These are phyloP conservation scores for Elaphurus davidianus DNA, from an alignment of 2,113 vertebrate species.

Conservation along the genomic window DNA sequence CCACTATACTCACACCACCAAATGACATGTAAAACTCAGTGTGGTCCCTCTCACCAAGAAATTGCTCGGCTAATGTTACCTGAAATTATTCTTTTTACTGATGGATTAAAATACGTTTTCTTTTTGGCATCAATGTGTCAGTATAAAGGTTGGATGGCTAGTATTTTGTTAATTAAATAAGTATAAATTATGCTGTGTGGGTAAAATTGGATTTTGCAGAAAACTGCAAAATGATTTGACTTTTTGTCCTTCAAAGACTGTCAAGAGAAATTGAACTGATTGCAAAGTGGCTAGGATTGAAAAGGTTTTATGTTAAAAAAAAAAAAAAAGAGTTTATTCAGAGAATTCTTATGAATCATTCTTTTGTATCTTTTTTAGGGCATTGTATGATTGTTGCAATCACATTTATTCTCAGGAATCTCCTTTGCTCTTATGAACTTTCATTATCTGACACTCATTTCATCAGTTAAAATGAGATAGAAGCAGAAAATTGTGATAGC, in stretches of 20 bases:
- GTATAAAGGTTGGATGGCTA: conserved; percentile 13
- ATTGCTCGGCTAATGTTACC: background rate
- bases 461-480: conserved; percentile 21
- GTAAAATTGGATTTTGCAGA: conserved; percentile 15
- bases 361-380: background rate
- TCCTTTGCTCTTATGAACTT: background rate
- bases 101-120: conserved; percentile 12
- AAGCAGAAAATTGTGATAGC: background rate
- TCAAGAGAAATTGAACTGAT: conserved; percentile 33
- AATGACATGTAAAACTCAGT: background rate
- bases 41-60: background rate
- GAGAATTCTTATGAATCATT: conserved; percentile 28
- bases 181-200: background rate
- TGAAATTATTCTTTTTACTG: background rate
- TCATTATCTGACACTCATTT: conserved; percentile 28
- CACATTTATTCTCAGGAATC: conserved; percentile 20
- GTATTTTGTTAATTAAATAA: conserved; percentile 32
- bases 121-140: background rate
- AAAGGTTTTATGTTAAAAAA: conserved; percentile 42
- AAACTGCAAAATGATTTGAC: conserved; percentile 1
- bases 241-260: conserved; percentile 41
- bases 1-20: background rate
- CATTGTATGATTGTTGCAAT: background rate
- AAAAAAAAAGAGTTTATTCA: conserved; percentile 20
- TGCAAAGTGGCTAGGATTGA: conserved; percentile 18